Base-by-base conservation (phyloP, 2,797 vertebrate genomes). In the Hippoglossus hippoglossus region DNA sequence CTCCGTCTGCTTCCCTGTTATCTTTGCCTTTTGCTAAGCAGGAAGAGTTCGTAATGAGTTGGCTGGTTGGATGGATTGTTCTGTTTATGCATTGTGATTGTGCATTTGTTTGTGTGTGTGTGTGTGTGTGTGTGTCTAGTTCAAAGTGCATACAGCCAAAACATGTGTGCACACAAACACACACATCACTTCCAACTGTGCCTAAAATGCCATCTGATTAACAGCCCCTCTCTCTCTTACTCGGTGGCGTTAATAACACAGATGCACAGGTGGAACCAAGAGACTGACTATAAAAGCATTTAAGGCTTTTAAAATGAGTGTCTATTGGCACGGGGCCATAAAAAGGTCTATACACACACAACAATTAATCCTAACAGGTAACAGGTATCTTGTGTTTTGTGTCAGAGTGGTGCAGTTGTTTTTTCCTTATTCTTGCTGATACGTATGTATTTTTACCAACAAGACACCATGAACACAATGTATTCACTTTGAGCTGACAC, bases 191-290 rank as follows among this genome's bases (percentile, higher is more conserved):
- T 86, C 83, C 75, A 85, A 81, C 78, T 71, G 67, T 69, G 75
- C 63, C 68, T 71, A 87, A 84, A 88, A 39, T 81, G 74, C 70
- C 86, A 88, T 84, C 83, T 80, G 82, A 87, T 91, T 83, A 84
- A 85, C 59, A 70, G 46, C 18, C 49, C 56, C 58, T 71, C 66
- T 72, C 67, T 73, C 24, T 24, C 24, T 24, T 63, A 72, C 71
- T 59, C 60, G 57, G 77, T 83, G 77, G 78, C 12, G 24, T 80
- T 88, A 84, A 84, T 88, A 77, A 89, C 69, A 70, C 57, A 69
- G 69, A 78, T 8, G 2, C 69, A 65, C 50, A 71, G 72, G 54
- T 18, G 22, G 81, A 64, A 81, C 72, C 49, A 46, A 63, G 60
- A 80, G 75, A 84, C 63, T 56, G 49, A 64, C 71, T 67, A 63